A percentile compares a stretch with the other conserved stretches of the same genome.
Conservation (phyloP, 2,113 vertebrate species). For the Noturus placidus region DNA sequence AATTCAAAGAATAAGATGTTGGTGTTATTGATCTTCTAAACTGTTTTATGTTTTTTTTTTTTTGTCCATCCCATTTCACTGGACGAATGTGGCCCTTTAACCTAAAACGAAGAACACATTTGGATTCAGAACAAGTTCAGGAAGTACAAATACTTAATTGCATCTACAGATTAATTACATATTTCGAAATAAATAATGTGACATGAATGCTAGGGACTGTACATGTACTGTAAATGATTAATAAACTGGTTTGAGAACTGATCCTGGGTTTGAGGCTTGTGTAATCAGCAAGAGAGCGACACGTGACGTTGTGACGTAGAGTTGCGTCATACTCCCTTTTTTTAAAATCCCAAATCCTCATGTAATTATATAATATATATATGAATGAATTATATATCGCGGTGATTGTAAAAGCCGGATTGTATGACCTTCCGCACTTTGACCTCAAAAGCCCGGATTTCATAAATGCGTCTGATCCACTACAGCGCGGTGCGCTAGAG, state of each 20-base stretch:
- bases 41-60: no score
- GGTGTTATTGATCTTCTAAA: not conserved
- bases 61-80: no score
- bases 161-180: not conserved
- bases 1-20: not conserved
- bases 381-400: not conserved
- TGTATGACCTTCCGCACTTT: not conserved
- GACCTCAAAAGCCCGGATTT: not conserved
- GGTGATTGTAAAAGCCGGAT: not conserved
- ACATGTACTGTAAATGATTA: not conserved
- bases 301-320: not conserved
- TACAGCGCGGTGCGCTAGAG: not conserved
- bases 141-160: not conserved
- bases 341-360: no score
- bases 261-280: not conserved
- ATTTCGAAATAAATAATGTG: not conserved
- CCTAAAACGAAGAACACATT: not conserved
- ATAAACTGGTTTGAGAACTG: not conserved
- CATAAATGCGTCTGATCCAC: not conserved
- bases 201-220: not conserved
- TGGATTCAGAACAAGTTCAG: not conserved
- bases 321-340: not conserved
- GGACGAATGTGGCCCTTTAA: not conserved
- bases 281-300: not conserved
- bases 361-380: no score